Conservation (phyloP, 2,113 vertebrate genomes). For the Pituophis catenifer region DNA sequence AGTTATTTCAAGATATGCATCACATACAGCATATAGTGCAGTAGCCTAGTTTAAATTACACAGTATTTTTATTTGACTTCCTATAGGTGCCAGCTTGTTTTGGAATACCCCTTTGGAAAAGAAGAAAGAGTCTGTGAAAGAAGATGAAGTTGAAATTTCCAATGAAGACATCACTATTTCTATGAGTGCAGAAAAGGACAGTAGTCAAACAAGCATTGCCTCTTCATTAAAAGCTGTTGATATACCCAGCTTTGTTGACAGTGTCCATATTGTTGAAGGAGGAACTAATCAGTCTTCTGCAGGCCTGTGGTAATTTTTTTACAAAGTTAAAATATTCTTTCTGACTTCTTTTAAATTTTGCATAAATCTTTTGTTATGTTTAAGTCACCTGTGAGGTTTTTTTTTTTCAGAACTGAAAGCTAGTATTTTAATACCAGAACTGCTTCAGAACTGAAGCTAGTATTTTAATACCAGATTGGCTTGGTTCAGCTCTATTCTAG, state of each 20-base stretch:
- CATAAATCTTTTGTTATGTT: background rate
- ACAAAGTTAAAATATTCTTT: background rate
- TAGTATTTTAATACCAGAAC: background rate
- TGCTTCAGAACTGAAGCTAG: background rate
- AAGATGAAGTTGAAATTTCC: conserved; percentile 71
- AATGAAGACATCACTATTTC: conserved; percentile 74
- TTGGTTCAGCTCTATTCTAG: background rate
- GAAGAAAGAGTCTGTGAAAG: conserved; percentile 47
- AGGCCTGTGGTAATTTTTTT: conserved; percentile 57
- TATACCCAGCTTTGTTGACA: conserved; percentile 75
- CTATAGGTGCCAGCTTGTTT: conserved; percentile 88
- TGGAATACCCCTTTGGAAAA: conserved; percentile 72
- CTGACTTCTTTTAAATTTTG: background rate
- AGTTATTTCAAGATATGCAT: background rate
- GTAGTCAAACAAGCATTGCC: conserved; percentile 65
- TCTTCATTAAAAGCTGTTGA: conserved; percentile 75
- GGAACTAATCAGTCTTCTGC: conserved; percentile 48
- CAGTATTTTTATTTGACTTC: background rate
- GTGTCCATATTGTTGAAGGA: conserved; percentile 63
- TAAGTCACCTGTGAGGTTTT: background rate
- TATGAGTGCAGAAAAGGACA: conserved; percentile 67
- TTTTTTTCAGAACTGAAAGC: background rate
- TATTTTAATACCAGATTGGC: background rate
- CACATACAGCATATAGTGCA: background rate
- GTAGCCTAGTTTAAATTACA: background rate